Percentiles rank a stretch among this genome's conserved stretches.
These are phyloP conservation scores for Silurus aristotelis DNA, from an alignment of 2,797 vertebrate species.

Conservation along the genomic window DNA sequence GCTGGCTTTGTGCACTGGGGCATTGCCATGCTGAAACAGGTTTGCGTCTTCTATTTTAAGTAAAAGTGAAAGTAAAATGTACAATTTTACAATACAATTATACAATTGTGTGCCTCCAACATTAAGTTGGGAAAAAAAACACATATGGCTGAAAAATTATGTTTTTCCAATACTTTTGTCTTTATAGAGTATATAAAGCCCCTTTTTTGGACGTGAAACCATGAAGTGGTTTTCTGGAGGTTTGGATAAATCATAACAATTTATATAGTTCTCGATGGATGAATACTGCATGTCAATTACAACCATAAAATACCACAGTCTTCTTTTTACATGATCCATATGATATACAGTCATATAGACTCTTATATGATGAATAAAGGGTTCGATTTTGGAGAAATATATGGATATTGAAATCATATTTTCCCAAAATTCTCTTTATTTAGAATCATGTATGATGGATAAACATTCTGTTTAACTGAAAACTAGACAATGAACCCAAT, in stretches of 20 bases:
- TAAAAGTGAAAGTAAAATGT: no score
- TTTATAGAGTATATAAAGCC: no score
- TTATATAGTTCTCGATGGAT: not conserved
- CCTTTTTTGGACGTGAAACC: not conserved
- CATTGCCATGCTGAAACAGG: no score
- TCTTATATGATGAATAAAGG: not conserved
- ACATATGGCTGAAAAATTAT: no score
- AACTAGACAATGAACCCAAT: no score
- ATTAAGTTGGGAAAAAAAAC: no score
- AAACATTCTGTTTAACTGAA: not conserved
- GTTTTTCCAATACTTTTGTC: no score
- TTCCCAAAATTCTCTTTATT: not conserved
- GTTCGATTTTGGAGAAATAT: not conserved
- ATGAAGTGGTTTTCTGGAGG: not conserved
- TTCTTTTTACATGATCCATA: not conserved
- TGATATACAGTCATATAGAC: not conserved
- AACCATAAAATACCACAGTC: not conserved
- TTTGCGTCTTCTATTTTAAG: no score
- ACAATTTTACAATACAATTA: no score
- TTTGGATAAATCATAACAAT: not conserved
- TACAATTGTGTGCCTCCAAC: no score
- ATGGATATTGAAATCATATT: not conserved
- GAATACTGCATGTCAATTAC: not conserved
- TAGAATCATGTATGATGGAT: not conserved
- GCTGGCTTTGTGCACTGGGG: no score